phyloP scores from a whole-genome alignment of 2,797 vertebrate species.

The Gymnoscopelus microlampas region DNA sequence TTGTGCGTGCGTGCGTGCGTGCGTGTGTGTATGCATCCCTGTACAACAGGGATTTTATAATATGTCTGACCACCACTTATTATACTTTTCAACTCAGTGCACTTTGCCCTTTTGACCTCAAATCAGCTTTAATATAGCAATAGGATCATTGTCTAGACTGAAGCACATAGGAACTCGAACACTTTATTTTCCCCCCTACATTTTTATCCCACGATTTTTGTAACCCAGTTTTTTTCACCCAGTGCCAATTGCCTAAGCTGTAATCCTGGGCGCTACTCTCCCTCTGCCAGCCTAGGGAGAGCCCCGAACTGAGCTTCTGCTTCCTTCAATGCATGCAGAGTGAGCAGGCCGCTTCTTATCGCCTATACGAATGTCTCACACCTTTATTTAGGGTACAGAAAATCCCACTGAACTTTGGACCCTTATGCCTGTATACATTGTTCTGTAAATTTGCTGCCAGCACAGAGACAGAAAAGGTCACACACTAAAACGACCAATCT shows the following conservation, averaged over 20 bases:
- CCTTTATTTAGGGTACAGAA: slow-evolving; percentile 23
- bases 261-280: too few relatives aligned
- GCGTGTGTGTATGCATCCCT: neutral
- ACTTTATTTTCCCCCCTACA: neutral
- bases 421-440: slow-evolving; percentile 13
- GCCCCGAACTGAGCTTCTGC: too few relatives aligned
- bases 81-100: slow-evolving; percentile 29
- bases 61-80: too few relatives aligned
- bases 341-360: slow-evolving; percentile 2
- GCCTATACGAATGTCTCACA: slow-evolving; percentile 9
- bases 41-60: neutral
- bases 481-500: too few relatives aligned
- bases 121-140: slow-evolving; percentile 63
- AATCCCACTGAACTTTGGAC: slow-evolving; percentile 17
- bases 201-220: too few relatives aligned
- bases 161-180: slow-evolving; percentile 21
- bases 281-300: too few relatives aligned
- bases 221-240: too few relatives aligned
- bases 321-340: too few relatives aligned
- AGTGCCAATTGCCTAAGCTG: too few relatives aligned
- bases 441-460: slow-evolving; percentile 19
- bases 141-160: slow-evolving; percentile 64
- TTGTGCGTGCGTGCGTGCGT: neutral
- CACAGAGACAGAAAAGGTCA: neutral
- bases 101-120: slow-evolving; percentile 56